Evolutionary conservation across 2,888 invertebrate species (phyloP), one percentile per base, ranked within the genome.

Genomic region (Metellina segmentata): DNA sequence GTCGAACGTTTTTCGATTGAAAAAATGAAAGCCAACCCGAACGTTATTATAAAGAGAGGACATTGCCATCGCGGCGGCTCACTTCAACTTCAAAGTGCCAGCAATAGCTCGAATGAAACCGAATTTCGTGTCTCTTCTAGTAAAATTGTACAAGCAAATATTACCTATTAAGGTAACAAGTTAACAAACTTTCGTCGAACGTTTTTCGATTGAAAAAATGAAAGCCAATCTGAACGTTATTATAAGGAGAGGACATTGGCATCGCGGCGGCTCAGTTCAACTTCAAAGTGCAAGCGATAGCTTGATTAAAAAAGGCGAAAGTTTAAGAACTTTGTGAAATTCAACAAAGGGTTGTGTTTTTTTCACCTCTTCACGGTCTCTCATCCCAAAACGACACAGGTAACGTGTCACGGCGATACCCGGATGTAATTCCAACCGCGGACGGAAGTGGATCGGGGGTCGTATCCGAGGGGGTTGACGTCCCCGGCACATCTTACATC

Each of bases 391-490:
- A 85, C 69, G 85, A 71, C 69, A 78, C 70, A 78, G 70, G 78
- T 78, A 86, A 51, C 69, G 78, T 82, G 82, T 82, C 82, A 72
- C 77, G 78, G 77, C 86, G 86, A 71, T 90, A 90, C 90, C 90
- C 90, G 90, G 90, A 90, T 85, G 85, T 90, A 81, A 90, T 81
- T 81, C 74, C 75, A 86, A 86, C 86, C 78, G 48, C 69, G 70
- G 71, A 70, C 77, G 78, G 83, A 78, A 86, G 90, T 71, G n/a
- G 81, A 79, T n/a, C 74, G 75, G 81, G 61, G 34, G 34, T 34
- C 34, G 34, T 34, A 34, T 34, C 34, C 13, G 70, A 34, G 90
- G 83, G 78, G 82, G 89, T 13, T 51, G 49, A 78, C 78, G 19
- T 72, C 19, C 48, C 51, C 51, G 61, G 71, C 20, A 71, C 34